phyloP scores from a whole-genome alignment of 2,113 vertebrate genomes.

The Cairina moschata region DNA sequence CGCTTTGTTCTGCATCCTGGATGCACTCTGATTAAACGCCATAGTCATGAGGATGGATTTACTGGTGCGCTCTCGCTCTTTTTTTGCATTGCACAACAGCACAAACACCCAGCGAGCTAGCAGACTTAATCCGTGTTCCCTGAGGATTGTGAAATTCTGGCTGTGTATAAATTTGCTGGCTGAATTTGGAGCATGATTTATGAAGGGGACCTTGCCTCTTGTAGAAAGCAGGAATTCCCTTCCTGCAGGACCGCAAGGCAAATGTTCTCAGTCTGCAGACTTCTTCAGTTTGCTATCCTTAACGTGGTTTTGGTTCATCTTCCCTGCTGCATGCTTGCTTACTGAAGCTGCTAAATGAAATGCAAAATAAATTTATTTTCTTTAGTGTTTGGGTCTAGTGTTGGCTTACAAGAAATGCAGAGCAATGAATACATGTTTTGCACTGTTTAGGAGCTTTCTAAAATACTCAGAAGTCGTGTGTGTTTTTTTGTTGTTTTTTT shows the following conservation, averaged over 20 bases:
- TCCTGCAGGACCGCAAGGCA: background rate
- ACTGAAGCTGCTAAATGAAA: background rate
- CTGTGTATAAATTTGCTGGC: background rate
- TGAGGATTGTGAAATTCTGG: slow-evolving; percentile 34
- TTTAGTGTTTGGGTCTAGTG: background rate
- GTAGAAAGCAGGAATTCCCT: background rate
- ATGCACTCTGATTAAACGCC: background rate
- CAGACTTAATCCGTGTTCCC: background rate
- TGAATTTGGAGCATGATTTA: slow-evolving; percentile 26
- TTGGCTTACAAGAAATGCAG: accelerated
- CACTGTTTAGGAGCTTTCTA: background rate
- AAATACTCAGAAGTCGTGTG: background rate
- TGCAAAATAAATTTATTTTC: background rate
- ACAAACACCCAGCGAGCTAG: background rate
- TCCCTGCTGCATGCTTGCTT: background rate
- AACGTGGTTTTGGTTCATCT: background rate
- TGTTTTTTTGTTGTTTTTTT: background rate
- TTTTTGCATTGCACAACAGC: background rate
- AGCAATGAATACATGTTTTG: background rate
- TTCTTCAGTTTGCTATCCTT: background rate
- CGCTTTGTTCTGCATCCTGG: slow-evolving; percentile 1
- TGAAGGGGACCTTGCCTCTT: background rate
- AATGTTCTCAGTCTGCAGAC: background rate
- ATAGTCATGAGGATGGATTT: slow-evolving; percentile 27
- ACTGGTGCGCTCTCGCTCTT: background rate